Conservation (phyloP, 2,113 vertebrate genomes). For the Indicator indicator region DNA sequence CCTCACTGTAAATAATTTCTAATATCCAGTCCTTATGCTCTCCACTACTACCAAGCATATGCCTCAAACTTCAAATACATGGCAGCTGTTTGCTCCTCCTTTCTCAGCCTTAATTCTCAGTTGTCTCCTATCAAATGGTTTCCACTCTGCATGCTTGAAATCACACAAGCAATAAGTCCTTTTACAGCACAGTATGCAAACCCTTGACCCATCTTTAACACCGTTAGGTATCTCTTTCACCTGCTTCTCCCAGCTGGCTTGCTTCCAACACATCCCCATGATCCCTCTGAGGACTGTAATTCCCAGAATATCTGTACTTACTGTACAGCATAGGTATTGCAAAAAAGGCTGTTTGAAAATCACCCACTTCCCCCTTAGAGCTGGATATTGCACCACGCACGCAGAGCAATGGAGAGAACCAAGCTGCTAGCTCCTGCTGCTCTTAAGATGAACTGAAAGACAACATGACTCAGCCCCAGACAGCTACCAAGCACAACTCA, state of each 20-base stretch:
- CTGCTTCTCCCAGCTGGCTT: not conserved
- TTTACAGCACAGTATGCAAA: accelerated
- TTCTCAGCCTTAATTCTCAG: not conserved
- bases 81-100: not conserved
- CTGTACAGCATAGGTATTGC: not conserved
- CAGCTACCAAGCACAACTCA: constrained; percentile 5
- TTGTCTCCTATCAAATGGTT: not conserved
- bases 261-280: not conserved
- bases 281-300: not conserved
- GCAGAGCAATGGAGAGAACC: not conserved
- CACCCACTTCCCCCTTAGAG: not conserved
- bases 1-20: too few relatives aligned
- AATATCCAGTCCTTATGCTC: not conserved
- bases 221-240: not conserved
- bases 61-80: not conserved
- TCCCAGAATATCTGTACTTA: not conserved
- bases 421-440: not conserved
- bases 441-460: constrained; percentile 1
- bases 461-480: constrained; percentile 52
- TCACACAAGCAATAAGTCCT: not conserved
- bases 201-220: not conserved
- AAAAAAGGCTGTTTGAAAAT: not conserved
- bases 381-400: not conserved
- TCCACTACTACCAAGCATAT: not conserved
- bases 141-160: not conserved